Evolutionary conservation across 2,888 invertebrate genomes (phyloP).

Genomic region (Agrypnus murinus): DNA sequence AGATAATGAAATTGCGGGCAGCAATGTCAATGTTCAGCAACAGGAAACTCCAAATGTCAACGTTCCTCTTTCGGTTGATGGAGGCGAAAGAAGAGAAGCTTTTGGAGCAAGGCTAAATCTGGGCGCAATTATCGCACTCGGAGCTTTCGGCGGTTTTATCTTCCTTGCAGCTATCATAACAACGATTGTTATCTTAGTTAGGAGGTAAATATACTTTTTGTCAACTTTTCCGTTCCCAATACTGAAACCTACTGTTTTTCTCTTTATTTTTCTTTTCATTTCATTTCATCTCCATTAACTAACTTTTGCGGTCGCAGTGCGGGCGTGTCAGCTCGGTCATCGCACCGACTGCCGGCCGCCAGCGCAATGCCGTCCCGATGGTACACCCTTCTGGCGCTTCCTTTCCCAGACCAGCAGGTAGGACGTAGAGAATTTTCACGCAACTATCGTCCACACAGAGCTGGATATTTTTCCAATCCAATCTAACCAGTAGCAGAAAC

Average conservation of each 20-base stretch:
- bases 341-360: constrained; percentile 71
- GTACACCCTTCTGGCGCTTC: constrained; percentile 93
- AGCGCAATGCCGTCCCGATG: constrained; percentile 85
- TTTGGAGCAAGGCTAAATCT: constrained; percentile 84
- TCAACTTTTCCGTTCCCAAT: too few relatives aligned
- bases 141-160: constrained; percentile 93
- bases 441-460: constrained; percentile 82
- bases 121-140: constrained; percentile 91
- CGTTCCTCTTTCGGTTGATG: constrained; percentile 79
- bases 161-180: constrained; percentile 92
- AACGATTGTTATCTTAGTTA: constrained; percentile 89
- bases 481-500: constrained; percentile 72
- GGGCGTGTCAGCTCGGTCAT: constrained; percentile 71
- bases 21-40: constrained; percentile 72
- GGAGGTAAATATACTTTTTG: constrained; percentile 82
- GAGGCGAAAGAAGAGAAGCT: constrained; percentile 75
- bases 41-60: constrained; percentile 81
- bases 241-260: constrained; percentile 47
- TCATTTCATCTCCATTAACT: constrained; percentile 48
- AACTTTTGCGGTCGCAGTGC: constrained; percentile 60
- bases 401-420: constrained; percentile 95
- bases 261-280: constrained; percentile 38
- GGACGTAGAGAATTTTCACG: constrained; percentile 89
- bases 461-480: constrained; percentile 93
- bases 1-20: constrained; percentile 83